These are phyloP conservation scores for Paramormyrops hopkinsi DNA, from an alignment of 2,797 vertebrate genomes.

Conservation along the genomic window DNA sequence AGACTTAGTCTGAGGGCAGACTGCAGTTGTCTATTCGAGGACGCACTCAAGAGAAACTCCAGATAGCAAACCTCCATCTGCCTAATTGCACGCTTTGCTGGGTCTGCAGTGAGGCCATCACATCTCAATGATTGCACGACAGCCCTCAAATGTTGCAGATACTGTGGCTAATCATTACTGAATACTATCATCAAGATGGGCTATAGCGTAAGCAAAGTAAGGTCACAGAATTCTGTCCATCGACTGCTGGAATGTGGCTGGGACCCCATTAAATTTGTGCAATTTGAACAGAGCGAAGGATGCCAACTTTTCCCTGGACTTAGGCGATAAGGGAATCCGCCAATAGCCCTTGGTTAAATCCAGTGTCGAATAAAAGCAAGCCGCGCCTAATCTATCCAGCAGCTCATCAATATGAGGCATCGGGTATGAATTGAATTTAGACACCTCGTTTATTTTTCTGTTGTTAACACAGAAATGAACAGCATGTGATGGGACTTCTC, in stretches of 20 bases:
- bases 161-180: slow-evolving; percentile 11
- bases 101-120: neutral
- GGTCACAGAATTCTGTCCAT: slow-evolving; percentile 8
- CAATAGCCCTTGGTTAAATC: slow-evolving; percentile 11
- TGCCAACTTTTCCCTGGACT: slow-evolving; percentile 12
- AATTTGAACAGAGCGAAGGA: slow-evolving; percentile 11
- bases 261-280: slow-evolving; percentile 12
- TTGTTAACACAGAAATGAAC: slow-evolving; percentile 10
- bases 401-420: slow-evolving; percentile 10
- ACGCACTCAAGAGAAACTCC: neutral
- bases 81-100: neutral
- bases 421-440: slow-evolving; percentile 8
- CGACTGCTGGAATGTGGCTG: slow-evolving; percentile 10
- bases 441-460: slow-evolving; percentile 10
- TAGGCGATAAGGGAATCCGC: slow-evolving; percentile 9
- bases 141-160: slow-evolving; percentile 9
- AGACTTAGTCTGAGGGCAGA: neutral
- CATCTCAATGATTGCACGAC: slow-evolving; percentile 7
- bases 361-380: slow-evolving; percentile 9
- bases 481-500: slow-evolving; percentile 6
- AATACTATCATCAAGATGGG: slow-evolving; percentile 11
- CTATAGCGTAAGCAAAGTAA: slow-evolving; percentile 9
- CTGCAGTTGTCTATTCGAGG: slow-evolving; percentile 5
- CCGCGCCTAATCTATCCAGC: neutral
- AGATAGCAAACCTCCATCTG: slow-evolving; percentile 11